Percentiles rank a stretch among this genome's conserved stretches.
Conservation (phyloP, 1,140 invertebrate genomes). For the Hycleus phaleratus region DNA sequence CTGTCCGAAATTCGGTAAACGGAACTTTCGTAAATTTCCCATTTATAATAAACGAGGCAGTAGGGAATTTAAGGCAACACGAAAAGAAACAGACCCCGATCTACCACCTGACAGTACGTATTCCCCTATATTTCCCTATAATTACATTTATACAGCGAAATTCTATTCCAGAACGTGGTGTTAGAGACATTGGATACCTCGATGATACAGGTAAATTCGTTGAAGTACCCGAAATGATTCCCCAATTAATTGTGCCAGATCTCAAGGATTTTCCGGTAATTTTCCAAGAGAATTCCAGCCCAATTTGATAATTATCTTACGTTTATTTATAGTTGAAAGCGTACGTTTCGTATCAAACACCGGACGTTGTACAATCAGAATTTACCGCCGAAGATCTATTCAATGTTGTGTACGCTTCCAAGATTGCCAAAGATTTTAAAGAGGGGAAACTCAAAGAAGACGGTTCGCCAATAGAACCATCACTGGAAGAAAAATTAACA, state of each 20-base stretch:
- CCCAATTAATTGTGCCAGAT: constrained; percentile 87
- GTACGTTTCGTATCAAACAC: constrained; percentile 81
- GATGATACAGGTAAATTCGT: constrained; percentile 50
- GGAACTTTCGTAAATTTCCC: constrained; percentile 72
- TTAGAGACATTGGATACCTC: constrained; percentile 52
- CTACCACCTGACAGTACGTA: constrained; percentile 53
- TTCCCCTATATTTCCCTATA: not conserved
- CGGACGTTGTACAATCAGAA: constrained; percentile 65
- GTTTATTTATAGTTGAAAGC: constrained; percentile 66
- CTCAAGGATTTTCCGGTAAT: constrained; percentile 61
- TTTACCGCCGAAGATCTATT: constrained; percentile 83
- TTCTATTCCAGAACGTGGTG: constrained; percentile 51
- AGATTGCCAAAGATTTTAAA: constrained; percentile 73
- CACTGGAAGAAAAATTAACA: constrained; percentile 59
- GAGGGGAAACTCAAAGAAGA: constrained; percentile 59
- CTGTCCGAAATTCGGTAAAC: constrained; percentile 53
- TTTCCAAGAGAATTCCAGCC: constrained; percentile 6
- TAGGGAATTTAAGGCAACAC: constrained; percentile 54
- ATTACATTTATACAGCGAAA: constrained; percentile 4
- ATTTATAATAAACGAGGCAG: constrained; percentile 65
- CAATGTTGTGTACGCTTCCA: constrained; percentile 69
- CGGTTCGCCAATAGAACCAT: constrained; percentile 63
- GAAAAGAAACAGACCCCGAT: constrained; percentile 48
- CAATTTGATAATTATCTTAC: not conserved
- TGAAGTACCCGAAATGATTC: constrained; percentile 79